Evolutionary conservation across 2,888 invertebrate genomes (phyloP).

Genomic region (Diplazon laetatorius): DNA sequence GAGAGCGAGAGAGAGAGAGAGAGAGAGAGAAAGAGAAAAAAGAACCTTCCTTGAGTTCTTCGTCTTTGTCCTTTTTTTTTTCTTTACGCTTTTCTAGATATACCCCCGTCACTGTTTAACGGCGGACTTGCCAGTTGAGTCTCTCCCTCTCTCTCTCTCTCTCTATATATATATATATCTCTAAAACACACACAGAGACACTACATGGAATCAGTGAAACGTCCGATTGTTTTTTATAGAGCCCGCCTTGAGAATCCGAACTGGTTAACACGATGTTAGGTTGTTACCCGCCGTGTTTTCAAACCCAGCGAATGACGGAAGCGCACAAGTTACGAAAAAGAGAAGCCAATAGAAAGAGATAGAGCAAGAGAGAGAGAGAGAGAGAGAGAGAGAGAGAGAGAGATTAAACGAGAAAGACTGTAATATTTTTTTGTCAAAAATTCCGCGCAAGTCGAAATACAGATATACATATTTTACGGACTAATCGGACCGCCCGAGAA

Average conservation of each 20-base stretch:
- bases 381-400: constrained; percentile 62
- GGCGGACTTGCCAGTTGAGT: constrained; percentile 12
- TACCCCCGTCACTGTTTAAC: neutral
- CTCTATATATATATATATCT: too few species aligned
- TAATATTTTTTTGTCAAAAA: too few species aligned
- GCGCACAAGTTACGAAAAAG: neutral
- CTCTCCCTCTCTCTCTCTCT: constrained; percentile 19
- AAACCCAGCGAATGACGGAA: constrained; percentile 5
- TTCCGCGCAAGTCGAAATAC: too few species aligned
- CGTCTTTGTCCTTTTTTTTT: constrained; percentile 32
- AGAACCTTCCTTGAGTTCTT: constrained; percentile 63
- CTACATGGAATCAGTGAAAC: neutral
- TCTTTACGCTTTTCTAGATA: neutral
- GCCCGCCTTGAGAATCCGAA: constrained; percentile 51
- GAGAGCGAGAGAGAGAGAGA: constrained; percentile 7
- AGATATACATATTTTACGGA: too few species aligned
- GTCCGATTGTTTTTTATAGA: constrained; percentile 26
- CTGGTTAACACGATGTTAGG: constrained; percentile 63
- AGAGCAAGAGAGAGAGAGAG: constrained; percentile 61
- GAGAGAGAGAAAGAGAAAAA: constrained; percentile 49
- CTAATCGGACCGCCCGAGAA: too few species aligned
- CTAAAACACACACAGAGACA: too few species aligned
- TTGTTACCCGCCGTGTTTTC: constrained; percentile 54
- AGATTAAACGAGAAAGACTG: too few species aligned
- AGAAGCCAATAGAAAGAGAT: constrained; percentile 49